Base-by-base conservation (phyloP, 1,140 invertebrate species). In the Drosophila murphyi region DNA sequence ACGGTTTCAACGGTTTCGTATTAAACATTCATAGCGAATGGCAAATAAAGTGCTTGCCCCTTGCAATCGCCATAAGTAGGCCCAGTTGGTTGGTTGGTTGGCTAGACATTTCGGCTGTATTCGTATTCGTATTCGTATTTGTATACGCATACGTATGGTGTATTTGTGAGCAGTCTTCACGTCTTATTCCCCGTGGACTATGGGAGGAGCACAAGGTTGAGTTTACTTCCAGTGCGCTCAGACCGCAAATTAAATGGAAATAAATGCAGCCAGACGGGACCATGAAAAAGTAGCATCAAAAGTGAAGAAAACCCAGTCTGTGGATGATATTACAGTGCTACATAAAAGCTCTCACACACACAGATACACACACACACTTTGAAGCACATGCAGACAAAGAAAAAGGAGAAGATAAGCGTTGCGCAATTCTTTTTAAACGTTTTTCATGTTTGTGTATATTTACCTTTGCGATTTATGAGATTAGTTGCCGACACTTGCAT, bases 381-480 rank as follows among this genome's bases (percentile, higher is more conserved):
- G 20, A 20, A 20, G 20, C 2, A 48, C 8, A 41, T 6, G 28
- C 29, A 34, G 3, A 62, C 34, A 56, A 70, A 41, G 55, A 54
- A 8, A 50, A 45, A 63, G 62, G 51, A 20, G 37, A 35, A 65
- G 70, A 74, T 82, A 88, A 75, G 62, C 79, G 82, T 77, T 82
- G 76, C 82, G 83, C 76, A 88, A 82, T 88, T 87, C 79, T 87
- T 88, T 87, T 88, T 88, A 87, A 87, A 88, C 83, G 80, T 87
- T 87, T 74, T 80, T 64, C 76, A 79, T 82, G 82, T 83, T 87
- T 88, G 64, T 82, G 82, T 85, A 71, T 87, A 81, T 87, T 87
- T 87, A 87, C 82, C 82, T 87, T 88, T 88, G 83, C 79, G 82
- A 87, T 87, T 87, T 87, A 88, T 87, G 83, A 83, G 82, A 87